Evolutionary conservation across 2,888 invertebrate species (phyloP), one percentile per base, ranked within the genome.

Genomic region (Aphidius colemani): DNA sequence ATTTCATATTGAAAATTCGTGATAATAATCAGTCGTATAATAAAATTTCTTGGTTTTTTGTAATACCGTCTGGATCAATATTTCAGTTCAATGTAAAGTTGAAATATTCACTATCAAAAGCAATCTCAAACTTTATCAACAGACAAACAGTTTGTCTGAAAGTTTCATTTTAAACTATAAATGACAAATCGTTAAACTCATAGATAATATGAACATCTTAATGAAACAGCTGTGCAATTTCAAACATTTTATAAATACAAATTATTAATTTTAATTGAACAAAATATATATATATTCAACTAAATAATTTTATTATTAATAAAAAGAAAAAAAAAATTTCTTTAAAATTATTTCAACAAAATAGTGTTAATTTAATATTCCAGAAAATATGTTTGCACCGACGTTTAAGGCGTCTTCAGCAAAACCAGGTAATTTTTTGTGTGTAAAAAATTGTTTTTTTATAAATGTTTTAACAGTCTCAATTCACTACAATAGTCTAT

Each of bases 351-450:
- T 30, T 30, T n/a, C 13, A 44, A 30, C 41, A 43, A 30, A 44
- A 51, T 59, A 7, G 50, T 59, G 45, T 43, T 18, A 41, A 55
- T 61, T 39, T 64, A 40, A 18, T 7, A 68, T 70, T 70, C 71
- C 89, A 89, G 89, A 89, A 83, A 85, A 87, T 83, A 90, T 89
- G 89, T 88, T 90, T 81, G 86, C 88, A 73, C 93, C 93, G 73
- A 91, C 89, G 82, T 93, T 93, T 86, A 93, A 92, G 85, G 93
- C 93, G 75, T 90, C 89, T 79, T 89, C 92, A 75, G 86, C 89
- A 68, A 87, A 87, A 73, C 86, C 89, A 89, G 90, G 90, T 90
- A 90, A 83, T 77, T 72, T 71, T 66, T 64, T 62, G 64, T 70
- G 64, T 59, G 11, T 63, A 58, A 48, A 50, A 53, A 44, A 10